Conservation (phyloP, 2,113 vertebrate species). For the Amphiprion ocellaris region DNA sequence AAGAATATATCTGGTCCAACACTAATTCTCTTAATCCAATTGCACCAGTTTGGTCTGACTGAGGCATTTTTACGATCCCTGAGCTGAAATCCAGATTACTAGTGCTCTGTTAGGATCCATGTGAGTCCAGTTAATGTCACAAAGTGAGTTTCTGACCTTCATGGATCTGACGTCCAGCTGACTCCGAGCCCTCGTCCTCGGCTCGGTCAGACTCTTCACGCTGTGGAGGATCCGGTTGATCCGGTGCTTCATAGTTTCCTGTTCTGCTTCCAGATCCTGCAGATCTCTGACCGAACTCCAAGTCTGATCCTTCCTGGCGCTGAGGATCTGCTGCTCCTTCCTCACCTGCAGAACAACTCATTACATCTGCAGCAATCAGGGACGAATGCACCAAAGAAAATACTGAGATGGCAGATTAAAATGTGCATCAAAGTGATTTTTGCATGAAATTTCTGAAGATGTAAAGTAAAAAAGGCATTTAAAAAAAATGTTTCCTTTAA, state of each 20-base stretch:
- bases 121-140: no score
- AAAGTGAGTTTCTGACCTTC: constrained; percentile 38
- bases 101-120: no score
- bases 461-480: no score
- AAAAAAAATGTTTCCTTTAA: neutral
- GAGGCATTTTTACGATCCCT: no score
- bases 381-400: neutral
- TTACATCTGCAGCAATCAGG: neutral
- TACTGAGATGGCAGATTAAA: neutral
- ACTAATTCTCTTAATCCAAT: no score
- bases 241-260: constrained; percentile 18
- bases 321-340: constrained; percentile 57
- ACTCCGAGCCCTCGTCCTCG: neutral
- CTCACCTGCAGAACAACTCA: constrained; percentile 40
- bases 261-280: constrained; percentile 42
- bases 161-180: neutral
- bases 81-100: no score
- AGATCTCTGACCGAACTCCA: constrained; percentile 53
- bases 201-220: constrained; percentile 9
- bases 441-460: no score
- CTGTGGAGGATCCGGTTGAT: constrained; percentile 48
- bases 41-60: no score
- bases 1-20: no score
- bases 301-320: constrained; percentile 51
- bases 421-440: no score